A percentile compares a stretch with the other conserved stretches of the same genome.
Evolutionary conservation across 2,113 vertebrate species (phyloP).

Genomic region (Lepisosteus osseus): DNA sequence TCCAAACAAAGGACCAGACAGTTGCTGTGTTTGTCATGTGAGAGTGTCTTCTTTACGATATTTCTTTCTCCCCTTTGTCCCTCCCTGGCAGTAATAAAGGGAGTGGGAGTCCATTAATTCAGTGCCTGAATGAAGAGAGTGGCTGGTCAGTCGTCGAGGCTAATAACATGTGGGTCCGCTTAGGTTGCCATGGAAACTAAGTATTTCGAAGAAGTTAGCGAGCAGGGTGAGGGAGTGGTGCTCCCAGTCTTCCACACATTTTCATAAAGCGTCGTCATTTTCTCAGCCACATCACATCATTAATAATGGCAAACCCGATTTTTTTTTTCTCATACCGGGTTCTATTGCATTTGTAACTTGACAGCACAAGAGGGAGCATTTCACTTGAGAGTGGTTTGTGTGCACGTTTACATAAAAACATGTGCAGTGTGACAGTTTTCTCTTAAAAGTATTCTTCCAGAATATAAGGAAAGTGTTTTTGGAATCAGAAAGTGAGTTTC

Average conservation of each 20-base stretch:
- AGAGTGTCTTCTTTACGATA: conserved; percentile 65
- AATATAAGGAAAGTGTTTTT: no score
- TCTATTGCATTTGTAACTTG: conserved; percentile 22
- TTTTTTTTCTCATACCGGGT: conserved; percentile 31
- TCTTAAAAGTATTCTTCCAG: no score
- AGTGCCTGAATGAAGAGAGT: conserved; percentile 76
- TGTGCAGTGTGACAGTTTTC: no score
- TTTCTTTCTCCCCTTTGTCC: conserved; percentile 62
- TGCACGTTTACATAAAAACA: no score
- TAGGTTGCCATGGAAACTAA: conserved; percentile 78
- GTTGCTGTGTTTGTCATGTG: conserved; percentile 46
- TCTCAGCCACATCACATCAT: neutral
- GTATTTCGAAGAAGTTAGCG: conserved; percentile 77
- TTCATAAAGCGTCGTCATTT: neutral
- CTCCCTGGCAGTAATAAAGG: conserved; percentile 64
- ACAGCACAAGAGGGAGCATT: conserved; percentile 28
- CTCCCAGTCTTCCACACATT: neutral
- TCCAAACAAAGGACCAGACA: conserved; percentile 64
- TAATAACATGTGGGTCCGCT: conserved; percentile 79
- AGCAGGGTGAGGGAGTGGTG: conserved; percentile 5
- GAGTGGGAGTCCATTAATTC: conserved; percentile 86
- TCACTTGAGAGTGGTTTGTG: neutral
- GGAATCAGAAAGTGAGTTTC: no score
- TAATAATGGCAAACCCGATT: conserved; percentile 27
- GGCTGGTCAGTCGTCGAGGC: conserved; percentile 77